Base-by-base conservation (phyloP, 2,888 invertebrate genomes). In the Shargacucullia verbasci region DNA sequence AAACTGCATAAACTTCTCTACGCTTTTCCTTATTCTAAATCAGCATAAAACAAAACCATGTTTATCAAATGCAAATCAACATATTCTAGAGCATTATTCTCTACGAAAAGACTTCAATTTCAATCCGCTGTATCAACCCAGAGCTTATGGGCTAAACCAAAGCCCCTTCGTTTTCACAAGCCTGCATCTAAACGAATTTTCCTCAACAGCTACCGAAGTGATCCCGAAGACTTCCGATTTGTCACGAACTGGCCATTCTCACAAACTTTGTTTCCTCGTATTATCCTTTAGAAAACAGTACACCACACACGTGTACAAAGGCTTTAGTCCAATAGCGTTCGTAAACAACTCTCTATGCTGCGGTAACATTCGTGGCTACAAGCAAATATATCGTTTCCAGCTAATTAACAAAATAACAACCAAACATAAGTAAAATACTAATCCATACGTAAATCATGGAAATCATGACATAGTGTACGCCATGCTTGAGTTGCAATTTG, bases 61-160 rank as follows among this genome's bases (percentile, higher is more conserved):
- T 58, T 44, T 29, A 47, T 40, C 20, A 56, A 55, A 68, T 49
- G 47, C 44, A 68, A 68, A 56, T 57, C 31, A 57, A 48, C 44
- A 35, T 55, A 59, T 65, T 41, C 44, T 46, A 57, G 37, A 43
- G 44, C 47, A 59, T 69, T 70, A 50, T 55, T 67, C 56, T 40
- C 27, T 34, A 20, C 13, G 27, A 55, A 59, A 55, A 59, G 40
- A 65, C 53, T 66, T 57, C 68, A 63, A 66, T 64, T 78, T 75
- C 73, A 71, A 78, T 75, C 49, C 55, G 44, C 56, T 59, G 54
- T 73, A 71, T 72, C 65, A 70, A 52, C 59, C 49, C 40, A 66
- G 52, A 69, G 78, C 78, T 75, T 71, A 77, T 41, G 52, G 76
- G 73, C 73, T 76, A 60, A 67, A 71, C 54, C 35, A 72, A 75